Percentiles rank a stretch among this genome's conserved stretches.
Evolutionary conservation across 2,888 invertebrate genomes (phyloP).

Genomic region (Cylindroiulus punctatus): DNA sequence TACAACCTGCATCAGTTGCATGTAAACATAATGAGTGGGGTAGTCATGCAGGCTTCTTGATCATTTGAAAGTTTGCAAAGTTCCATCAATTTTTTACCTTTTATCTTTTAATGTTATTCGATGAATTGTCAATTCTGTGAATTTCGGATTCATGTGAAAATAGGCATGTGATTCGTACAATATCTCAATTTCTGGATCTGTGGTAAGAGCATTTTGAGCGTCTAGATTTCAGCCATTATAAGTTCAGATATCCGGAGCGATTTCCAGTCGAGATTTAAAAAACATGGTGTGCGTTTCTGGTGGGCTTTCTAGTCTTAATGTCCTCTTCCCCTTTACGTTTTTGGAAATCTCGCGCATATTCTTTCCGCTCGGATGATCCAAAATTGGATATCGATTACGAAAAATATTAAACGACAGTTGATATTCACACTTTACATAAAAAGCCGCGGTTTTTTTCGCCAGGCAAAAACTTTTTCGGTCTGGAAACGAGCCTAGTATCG

Average conservation of each 20-base stretch:
- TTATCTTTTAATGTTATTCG: too few species aligned
- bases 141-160: too few species aligned
- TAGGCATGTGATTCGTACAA: too few species aligned
- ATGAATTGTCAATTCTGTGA: too few species aligned
- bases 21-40: too few species aligned
- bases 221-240: slow-evolving; percentile 19
- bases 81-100: too few species aligned
- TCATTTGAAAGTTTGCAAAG: too few species aligned
- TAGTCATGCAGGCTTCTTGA: too few species aligned
- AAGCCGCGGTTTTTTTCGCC: neutral
- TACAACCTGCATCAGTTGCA: too few species aligned
- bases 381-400: slow-evolving; percentile 45
- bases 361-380: slow-evolving; percentile 43
- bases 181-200: too few species aligned
- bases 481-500: neutral
- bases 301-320: neutral
- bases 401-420: slow-evolving; percentile 37
- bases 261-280: slow-evolving; percentile 4
- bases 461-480: neutral
- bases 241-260: neutral
- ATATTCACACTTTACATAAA: slow-evolving; percentile 45
- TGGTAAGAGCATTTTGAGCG: neutral
- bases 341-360: slow-evolving; percentile 17
- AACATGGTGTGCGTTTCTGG: neutral
- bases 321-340: slow-evolving; percentile 8